Conservation (phyloP, 2,797 vertebrate genomes). For the Hirundo rustica region DNA sequence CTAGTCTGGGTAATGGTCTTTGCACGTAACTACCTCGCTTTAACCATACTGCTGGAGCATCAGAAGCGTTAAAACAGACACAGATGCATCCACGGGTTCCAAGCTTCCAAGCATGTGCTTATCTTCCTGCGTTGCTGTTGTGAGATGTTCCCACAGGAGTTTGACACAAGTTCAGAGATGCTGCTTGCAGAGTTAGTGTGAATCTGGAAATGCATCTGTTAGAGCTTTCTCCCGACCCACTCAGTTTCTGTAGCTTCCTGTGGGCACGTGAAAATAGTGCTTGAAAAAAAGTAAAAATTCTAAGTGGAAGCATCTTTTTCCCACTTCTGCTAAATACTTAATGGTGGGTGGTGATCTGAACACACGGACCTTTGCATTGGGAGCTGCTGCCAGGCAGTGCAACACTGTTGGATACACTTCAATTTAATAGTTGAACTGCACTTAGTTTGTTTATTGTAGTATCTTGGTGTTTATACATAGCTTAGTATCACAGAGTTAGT, state of each 20-base stretch:
- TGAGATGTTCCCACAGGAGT: background rate
- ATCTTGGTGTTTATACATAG: background rate
- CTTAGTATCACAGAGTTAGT: background rate
- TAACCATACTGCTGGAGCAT: fast-evolving
- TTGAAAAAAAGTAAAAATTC: background rate
- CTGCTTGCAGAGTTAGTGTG: background rate
- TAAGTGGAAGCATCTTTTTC: background rate
- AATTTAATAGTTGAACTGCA: background rate
- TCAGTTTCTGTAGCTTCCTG: background rate
- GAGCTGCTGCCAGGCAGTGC: background rate
- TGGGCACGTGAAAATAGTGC: background rate
- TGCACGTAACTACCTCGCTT: background rate
- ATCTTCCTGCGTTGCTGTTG: background rate
- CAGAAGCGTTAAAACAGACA: background rate
- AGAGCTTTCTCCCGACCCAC: background rate
- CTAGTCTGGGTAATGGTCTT: background rate
- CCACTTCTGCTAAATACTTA: background rate
- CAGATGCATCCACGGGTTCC: fast-evolving
- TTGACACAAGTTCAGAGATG: background rate
- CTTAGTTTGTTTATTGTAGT: background rate
- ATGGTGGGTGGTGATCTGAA: background rate
- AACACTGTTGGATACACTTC: background rate
- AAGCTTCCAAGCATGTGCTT: background rate
- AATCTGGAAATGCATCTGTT: background rate
- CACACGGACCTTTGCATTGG: background rate